Evolutionary conservation across 2,888 invertebrate genomes (phyloP), one percentile per base, ranked within the genome.

Genomic region (Sphecodes monilicornis): DNA sequence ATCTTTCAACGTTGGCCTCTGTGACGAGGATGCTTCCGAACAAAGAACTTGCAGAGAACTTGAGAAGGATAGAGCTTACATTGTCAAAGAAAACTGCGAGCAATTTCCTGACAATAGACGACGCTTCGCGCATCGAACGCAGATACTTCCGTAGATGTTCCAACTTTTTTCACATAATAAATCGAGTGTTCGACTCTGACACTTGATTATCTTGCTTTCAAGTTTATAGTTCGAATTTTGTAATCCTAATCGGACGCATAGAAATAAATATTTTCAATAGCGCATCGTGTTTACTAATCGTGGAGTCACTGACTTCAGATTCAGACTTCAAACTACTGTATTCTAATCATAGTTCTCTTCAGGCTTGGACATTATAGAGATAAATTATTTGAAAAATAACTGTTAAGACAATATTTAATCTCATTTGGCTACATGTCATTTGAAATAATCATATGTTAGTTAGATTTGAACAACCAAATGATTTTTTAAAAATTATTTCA

Each of bases 1-100:
- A 82, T 82, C 79, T 73, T 57, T 76, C 41, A 69, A 66, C 69
- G 50, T 83, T 74, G 73, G 41, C 77, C 84, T 75, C 72, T 78
- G 60, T 50, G 54, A 36, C 57, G 73, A 29, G 41, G 78, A 54
- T 64, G 80, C 76, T 74, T 82, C 29, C 43, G 50, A 50, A 76
- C 84, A 84, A 83, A 83, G 78, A 78, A 13, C 32, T 50, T 66
- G 50, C 50, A 71, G 82, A 43, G 26, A 69, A 69, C 69, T 43
- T 26, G 70, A 68, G 74, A 54, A 80, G 74, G 39, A 85, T 50
- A 78, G 71, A 80, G 68, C 71, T 46, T 43, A 68, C 68, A 71
- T 73, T 76, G 64, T 81, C 74, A 22, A 76, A 43, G 69, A 68
- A 60, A 64, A 78, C 50, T 73, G 68, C 72, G 26, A 71, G 39